A percentile compares a stretch with the other conserved stretches of the same genome.
Evolutionary conservation across 2,113 vertebrate genomes (phyloP).

Genomic region (Passer montanus): DNA sequence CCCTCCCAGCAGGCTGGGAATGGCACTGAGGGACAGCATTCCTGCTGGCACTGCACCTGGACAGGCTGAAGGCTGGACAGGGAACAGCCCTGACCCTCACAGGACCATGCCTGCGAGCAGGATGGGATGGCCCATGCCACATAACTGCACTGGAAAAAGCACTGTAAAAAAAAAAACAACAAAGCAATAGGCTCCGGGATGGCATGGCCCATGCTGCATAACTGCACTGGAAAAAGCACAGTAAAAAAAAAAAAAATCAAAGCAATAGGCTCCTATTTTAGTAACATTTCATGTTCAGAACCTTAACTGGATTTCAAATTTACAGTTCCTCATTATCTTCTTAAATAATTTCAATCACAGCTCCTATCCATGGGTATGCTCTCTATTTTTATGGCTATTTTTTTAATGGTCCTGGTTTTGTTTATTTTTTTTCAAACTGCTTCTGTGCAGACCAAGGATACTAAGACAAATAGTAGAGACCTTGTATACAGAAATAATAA

Average conservation of each 20-base stretch:
- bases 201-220: neutral
- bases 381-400: neutral
- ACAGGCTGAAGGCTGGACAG: neutral
- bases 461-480: neutral
- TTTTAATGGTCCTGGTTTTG: neutral
- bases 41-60: neutral
- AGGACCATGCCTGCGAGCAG: neutral
- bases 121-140: accelerated
- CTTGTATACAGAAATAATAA: neutral
- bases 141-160: neutral
- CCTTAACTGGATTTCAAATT: neutral
- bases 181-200: neutral
- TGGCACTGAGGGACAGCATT: neutral
- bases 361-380: neutral
- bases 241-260: no score
- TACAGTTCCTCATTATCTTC: neutral
- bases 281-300: neutral
- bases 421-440: neutral
- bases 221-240: neutral
- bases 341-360: neutral
- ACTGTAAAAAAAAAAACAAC: neutral
- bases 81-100: neutral
- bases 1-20: neutral
- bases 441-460: neutral
- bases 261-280: conserved; percentile 9